Evolutionary conservation across 2,113 vertebrate species (phyloP).

Genomic region (Maccullochella peelii): DNA sequence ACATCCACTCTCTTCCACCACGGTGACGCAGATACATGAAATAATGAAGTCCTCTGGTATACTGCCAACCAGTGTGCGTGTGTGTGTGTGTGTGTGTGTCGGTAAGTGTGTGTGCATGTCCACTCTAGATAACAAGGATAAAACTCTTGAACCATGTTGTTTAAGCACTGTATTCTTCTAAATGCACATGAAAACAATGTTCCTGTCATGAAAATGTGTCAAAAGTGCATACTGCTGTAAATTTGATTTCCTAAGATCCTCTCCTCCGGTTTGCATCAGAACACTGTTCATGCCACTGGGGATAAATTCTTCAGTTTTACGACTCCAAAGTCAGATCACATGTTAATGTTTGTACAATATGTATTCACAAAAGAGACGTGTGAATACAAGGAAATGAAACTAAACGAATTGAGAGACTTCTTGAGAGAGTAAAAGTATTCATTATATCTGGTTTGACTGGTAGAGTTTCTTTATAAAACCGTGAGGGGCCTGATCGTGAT

Average conservation of each 20-base stretch:
- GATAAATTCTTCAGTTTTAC: slow-evolving; percentile 24
- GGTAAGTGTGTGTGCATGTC: slow-evolving; percentile 16
- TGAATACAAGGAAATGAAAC: background rate
- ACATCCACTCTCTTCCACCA: slow-evolving; percentile 53
- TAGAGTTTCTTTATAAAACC: background rate
- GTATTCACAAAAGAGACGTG: background rate
- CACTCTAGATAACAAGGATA: slow-evolving; percentile 22
- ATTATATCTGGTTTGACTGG: background rate
- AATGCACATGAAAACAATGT: slow-evolving; percentile 52
- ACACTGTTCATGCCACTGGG: slow-evolving; percentile 13
- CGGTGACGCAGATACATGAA: slow-evolving; percentile 64
- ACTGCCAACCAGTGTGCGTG: slow-evolving; percentile 33
- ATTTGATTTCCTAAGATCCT: slow-evolving; percentile 18
- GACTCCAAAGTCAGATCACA: slow-evolving; percentile 8
- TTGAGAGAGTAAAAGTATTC: background rate
- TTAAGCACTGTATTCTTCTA: slow-evolving; percentile 23
- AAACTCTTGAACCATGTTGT: slow-evolving; percentile 15
- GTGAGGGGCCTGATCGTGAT: background rate
- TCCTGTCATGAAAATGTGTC: slow-evolving; percentile 38
- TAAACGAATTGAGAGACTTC: background rate
- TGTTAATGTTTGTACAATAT: background rate
- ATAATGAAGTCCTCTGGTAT: slow-evolving; percentile 46
- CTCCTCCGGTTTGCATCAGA: slow-evolving; percentile 28
- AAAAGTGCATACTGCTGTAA: background rate
- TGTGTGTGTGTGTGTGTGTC: slow-evolving; percentile 2